phyloP scores from a whole-genome alignment of 2,888 invertebrate genomes.

The Mythimna impura region DNA sequence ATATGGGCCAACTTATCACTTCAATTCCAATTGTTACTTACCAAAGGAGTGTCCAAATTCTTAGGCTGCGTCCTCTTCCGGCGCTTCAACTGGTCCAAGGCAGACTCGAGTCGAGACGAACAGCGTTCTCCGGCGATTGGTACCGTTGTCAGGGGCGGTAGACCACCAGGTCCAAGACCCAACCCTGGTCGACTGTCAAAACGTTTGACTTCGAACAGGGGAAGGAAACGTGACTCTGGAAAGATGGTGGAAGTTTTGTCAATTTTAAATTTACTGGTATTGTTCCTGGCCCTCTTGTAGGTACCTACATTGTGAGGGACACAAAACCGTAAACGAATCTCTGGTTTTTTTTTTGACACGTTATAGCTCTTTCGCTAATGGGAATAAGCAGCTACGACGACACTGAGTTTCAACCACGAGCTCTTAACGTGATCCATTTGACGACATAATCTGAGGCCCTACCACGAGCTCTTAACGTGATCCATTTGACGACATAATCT shows the following conservation, averaged over 20 bases:
- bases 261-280: not conserved
- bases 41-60: constrained; percentile 84
- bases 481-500: too few relatives aligned
- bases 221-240: constrained; percentile 86
- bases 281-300: not conserved
- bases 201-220: constrained; percentile 84
- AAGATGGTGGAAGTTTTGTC: constrained; percentile 28
- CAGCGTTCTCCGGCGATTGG: constrained; percentile 90
- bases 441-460: too few relatives aligned
- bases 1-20: not conserved
- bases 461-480: too few relatives aligned
- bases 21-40: constrained; percentile 67
- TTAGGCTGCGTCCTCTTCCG: constrained; percentile 90
- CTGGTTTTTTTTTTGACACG: too few relatives aligned
- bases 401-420: too few relatives aligned
- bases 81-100: constrained; percentile 92
- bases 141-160: constrained; percentile 81
- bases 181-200: constrained; percentile 80
- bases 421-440: too few relatives aligned
- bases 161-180: constrained; percentile 73
- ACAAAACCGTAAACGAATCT: too few relatives aligned
- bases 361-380: not conserved
- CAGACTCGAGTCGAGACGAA: constrained; percentile 92
- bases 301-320: not conserved
- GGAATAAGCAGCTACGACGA: not conserved